Evolutionary conservation across 1,140 invertebrate species (phyloP).

Genomic region (Heliconius hewitsoni): DNA sequence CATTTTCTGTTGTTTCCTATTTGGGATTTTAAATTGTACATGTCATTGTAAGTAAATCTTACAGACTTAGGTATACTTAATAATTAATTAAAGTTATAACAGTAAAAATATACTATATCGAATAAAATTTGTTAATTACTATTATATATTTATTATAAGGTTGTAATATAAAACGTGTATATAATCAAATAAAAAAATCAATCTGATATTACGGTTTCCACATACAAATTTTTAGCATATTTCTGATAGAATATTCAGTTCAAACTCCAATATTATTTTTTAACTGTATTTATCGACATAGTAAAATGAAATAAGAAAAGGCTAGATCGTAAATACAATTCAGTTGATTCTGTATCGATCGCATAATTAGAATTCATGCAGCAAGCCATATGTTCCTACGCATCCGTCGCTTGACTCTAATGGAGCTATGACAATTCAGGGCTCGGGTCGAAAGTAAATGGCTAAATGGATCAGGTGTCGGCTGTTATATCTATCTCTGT

Average conservation of each 20-base stretch:
- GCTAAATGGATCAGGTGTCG: slow-evolving; percentile 30
- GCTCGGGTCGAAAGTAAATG: slow-evolving; percentile 22
- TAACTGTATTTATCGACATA: not conserved
- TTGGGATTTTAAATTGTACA: not conserved
- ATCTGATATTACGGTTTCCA: too few species aligned
- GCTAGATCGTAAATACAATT: not conserved
- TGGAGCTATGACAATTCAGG: slow-evolving; percentile 23
- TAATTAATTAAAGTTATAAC: too few species aligned
- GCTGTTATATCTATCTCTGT: slow-evolving; percentile 16
- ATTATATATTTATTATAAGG: too few species aligned
- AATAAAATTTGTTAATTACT: not conserved
- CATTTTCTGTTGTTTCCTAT: not conserved
- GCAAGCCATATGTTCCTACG: slow-evolving; percentile 30
- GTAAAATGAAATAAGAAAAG: not conserved
- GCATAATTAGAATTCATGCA: slow-evolving; percentile 31
- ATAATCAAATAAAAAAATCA: too few species aligned
- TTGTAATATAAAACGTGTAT: too few species aligned
- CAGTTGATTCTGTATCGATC: slow-evolving; percentile 26
- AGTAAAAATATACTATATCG: not conserved
- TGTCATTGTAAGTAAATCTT: not conserved
- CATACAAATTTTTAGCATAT: too few species aligned
- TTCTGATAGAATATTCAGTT: too few species aligned
- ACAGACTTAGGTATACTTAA: not conserved
- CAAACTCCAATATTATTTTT: too few species aligned
- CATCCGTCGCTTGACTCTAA: slow-evolving; percentile 35